Conservation (phyloP, 2,888 invertebrate genomes). For the Perizoma affinitatum region DNA sequence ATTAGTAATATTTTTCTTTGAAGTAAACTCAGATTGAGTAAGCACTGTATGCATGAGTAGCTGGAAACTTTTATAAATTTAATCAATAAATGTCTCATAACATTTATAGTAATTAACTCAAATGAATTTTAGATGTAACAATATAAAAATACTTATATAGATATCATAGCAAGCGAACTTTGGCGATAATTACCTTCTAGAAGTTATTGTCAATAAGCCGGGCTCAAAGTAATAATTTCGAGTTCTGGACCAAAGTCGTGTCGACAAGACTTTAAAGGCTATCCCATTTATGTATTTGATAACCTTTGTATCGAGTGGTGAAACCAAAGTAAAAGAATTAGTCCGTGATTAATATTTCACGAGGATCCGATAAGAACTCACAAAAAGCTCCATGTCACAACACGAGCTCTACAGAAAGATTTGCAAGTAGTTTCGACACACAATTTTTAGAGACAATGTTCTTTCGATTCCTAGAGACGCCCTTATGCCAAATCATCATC, state of each 20-base stretch:
- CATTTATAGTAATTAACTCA: no score
- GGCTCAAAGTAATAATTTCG: not conserved
- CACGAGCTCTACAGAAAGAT: conserved; percentile 64
- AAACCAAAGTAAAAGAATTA: conserved; percentile 64
- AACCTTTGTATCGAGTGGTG: conserved; percentile 67
- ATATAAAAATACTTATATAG: not conserved
- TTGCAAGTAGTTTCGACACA: conserved; percentile 57
- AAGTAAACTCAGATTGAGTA: no score
- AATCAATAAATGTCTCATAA: no score
- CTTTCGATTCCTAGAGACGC: not conserved
- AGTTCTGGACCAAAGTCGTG: conserved; percentile 1
- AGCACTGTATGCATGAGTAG: no score
- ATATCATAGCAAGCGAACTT: no score
- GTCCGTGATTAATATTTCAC: conserved; percentile 70
- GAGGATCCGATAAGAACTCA: conserved; percentile 72
- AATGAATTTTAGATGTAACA: no score
- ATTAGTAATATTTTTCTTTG: no score
- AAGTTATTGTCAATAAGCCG: not conserved
- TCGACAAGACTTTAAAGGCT: conserved; percentile 25
- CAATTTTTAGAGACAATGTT: not conserved
- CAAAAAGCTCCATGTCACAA: conserved; percentile 72
- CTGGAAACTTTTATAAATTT: no score
- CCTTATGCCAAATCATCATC: not conserved
- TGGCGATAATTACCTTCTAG: no score
- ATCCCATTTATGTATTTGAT: conserved; percentile 57